Evolutionary conservation across 2,797 vertebrate species (phyloP).

Genomic region (Sphaeramia orbicularis): DNA sequence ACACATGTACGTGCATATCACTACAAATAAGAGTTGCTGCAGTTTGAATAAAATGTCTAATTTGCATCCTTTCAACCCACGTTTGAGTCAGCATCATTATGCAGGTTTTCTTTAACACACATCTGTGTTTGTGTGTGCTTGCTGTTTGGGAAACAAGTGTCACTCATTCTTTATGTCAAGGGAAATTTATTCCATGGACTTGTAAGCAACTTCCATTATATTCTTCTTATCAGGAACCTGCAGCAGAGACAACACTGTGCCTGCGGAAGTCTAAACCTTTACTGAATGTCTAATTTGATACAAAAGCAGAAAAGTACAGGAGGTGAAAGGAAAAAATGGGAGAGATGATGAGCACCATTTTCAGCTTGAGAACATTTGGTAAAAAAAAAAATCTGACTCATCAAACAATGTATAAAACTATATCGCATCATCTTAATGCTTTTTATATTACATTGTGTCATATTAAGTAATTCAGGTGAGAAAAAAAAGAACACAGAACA

Average conservation of each 20-base stretch:
- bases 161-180: slow-evolving; percentile 1
- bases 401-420: no score
- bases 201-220: slow-evolving; percentile 22
- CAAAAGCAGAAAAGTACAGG: neutral
- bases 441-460: no score
- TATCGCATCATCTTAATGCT: no score
- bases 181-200: slow-evolving; percentile 20
- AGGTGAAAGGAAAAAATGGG: slow-evolving; percentile 19
- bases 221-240: slow-evolving; percentile 34
- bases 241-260: slow-evolving; percentile 13
- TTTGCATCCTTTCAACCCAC: neutral
- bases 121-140: neutral
- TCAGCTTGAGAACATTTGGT: no score
- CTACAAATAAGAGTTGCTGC: neutral
- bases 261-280: slow-evolving; percentile 15
- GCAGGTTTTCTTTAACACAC: neutral
- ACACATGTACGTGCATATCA: neutral
- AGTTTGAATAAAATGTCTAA: neutral
- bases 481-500: no score
- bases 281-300: slow-evolving; percentile 34
- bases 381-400: no score
- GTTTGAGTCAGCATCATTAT: neutral
- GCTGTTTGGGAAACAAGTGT: neutral
- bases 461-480: no score
- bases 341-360: neutral